Conservation (phyloP, 2,888 invertebrate species). For the Tenthredo scrophulariae region DNA sequence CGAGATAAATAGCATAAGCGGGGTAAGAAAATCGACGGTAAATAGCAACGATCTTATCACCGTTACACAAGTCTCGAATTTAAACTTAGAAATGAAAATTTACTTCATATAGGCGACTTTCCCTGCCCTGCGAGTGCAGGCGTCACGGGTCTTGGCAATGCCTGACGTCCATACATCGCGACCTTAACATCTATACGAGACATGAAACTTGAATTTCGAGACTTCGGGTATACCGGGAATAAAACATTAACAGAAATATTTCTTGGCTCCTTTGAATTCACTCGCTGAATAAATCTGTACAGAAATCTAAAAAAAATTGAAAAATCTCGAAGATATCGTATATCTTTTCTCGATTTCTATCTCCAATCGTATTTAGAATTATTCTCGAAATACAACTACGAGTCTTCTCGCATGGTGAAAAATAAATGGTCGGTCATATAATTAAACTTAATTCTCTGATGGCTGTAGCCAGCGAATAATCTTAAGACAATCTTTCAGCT, state of each 20-base stretch:
- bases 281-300: too few species aligned
- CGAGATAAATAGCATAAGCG: background rate
- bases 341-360: too few species aligned
- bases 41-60: background rate
- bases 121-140: background rate
- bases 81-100: background rate
- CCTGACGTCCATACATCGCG: background rate
- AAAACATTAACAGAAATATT: background rate
- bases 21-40: background rate
- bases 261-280: background rate
- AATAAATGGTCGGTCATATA: background rate
- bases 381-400: too few species aligned
- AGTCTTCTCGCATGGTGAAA: background rate
- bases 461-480: background rate
- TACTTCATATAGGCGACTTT: background rate
- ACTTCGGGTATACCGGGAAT: background rate
- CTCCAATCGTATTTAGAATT: too few species aligned
- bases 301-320: too few species aligned
- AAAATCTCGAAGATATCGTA: too few species aligned
- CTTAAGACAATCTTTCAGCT: background rate
- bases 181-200: constrained; percentile 18
- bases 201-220: background rate
- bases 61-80: constrained; percentile 26
- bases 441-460: background rate
- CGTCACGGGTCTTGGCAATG: background rate